These are phyloP conservation scores for Hydrochoerus hydrochaeris DNA, from an alignment of 2,113 vertebrate genomes.

Conservation along the genomic window DNA sequence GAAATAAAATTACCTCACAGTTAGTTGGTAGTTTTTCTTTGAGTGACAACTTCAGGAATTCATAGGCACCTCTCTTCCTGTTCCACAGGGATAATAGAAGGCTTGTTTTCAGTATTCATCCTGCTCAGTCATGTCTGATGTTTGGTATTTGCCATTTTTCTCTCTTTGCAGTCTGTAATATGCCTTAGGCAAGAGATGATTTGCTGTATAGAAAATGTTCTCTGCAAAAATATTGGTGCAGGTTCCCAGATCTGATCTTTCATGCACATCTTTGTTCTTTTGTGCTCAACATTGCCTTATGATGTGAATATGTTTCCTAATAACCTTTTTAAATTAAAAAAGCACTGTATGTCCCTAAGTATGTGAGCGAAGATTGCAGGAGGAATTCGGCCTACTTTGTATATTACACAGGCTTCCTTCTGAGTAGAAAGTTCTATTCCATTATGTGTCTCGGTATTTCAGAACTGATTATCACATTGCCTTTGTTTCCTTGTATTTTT, in stretches of 20 bases:
- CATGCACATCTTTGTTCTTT: not conserved
- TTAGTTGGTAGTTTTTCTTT: not conserved
- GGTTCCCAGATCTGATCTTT: not conserved
- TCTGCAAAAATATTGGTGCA: not conserved
- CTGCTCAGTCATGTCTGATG: not conserved
- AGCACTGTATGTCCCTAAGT: not conserved
- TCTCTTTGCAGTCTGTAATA: not conserved
- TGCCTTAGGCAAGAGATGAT: not conserved
- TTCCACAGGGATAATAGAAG: not conserved
- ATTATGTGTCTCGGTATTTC: not conserved
- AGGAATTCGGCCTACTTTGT: not conserved
- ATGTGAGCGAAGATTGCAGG: not conserved
- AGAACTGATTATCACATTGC: not conserved
- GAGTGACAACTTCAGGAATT: not conserved
- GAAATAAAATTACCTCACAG: not conserved
- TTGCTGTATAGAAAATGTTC: not conserved
- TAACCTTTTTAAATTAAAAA: not conserved
- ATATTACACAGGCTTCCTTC: not conserved
- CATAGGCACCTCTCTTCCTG: fast-evolving
- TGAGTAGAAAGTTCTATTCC: not conserved
- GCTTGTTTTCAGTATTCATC: not conserved
- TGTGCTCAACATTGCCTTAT: not conserved
- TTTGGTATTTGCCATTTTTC: not conserved
- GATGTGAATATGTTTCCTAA: not conserved
- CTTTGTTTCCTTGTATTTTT: slow-evolving; percentile 5